A percentile compares a stretch with the other conserved stretches of the same genome.
These are phyloP conservation scores for Carassius auratus DNA, from an alignment of 2,113 vertebrate species.

Conservation along the genomic window DNA sequence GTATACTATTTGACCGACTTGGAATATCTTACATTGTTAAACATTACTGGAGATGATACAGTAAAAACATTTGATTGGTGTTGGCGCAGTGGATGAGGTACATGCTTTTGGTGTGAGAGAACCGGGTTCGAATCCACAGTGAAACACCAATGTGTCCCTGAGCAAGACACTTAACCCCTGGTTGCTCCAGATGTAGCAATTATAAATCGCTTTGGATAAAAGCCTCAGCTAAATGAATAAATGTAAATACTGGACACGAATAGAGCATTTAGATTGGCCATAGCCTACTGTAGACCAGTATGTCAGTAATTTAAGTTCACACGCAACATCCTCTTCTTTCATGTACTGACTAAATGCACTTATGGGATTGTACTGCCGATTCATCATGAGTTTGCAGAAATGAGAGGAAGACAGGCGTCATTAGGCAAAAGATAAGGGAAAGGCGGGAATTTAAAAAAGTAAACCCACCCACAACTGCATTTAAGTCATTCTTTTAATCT, in stretches of 20 bases:
- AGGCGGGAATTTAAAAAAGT: background rate
- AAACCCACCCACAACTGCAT: background rate
- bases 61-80: no score
- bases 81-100: no score
- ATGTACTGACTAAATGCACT: background rate
- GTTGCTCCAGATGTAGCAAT: no score
- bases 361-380: background rate
- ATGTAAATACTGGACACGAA: background rate
- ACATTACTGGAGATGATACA: no score
- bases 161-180: no score
- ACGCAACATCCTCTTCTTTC: background rate
- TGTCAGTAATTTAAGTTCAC: background rate
- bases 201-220: no score
- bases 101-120: no score
- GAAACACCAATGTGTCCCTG: no score
- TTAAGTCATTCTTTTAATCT: background rate
- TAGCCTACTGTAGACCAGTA: background rate
- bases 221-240: no score
- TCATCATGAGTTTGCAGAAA: constrained; percentile 34
- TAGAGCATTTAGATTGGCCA: background rate
- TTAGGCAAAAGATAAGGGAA: background rate
- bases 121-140: no score
- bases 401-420: background rate
- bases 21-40: no score
- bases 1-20: background rate